A percentile compares a stretch with the other conserved stretches of the same genome.
phyloP scores from a whole-genome alignment of 1,140 invertebrate species.

The Xylocopa sonorina region DNA sequence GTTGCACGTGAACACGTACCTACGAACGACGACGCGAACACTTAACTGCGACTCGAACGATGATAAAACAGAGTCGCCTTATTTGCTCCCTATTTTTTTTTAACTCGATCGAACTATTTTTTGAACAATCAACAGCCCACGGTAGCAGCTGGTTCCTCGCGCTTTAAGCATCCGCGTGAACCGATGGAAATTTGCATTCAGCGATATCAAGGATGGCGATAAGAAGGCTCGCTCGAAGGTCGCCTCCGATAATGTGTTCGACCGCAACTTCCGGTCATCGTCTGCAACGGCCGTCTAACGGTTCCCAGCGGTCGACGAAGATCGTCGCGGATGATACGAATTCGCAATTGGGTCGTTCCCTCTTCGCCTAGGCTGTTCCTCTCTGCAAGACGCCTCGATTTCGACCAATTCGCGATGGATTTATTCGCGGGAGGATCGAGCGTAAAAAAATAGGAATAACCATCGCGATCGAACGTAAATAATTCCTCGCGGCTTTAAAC shows the following conservation, averaged over 20 bases:
- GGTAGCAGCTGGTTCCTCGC: neutral
- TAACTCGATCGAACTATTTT: too few relatives aligned
- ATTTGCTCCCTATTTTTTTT: too few relatives aligned
- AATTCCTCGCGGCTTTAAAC: neutral
- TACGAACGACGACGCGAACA: too few relatives aligned
- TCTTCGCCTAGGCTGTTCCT: neutral
- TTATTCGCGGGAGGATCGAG: too few relatives aligned
- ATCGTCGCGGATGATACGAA: constrained; percentile 42
- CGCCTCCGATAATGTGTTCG: constrained; percentile 27
- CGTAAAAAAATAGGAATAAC: too few relatives aligned
- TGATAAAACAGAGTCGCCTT: neutral
- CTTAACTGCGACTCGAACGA: neutral
- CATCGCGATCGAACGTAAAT: constrained; percentile 6
- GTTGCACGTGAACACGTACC: too few relatives aligned
- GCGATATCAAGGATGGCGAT: constrained; percentile 50
- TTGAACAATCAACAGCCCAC: too few relatives aligned
- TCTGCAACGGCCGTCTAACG: constrained; percentile 26
- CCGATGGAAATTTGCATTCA: neutral
- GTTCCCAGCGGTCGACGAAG: constrained; percentile 21
- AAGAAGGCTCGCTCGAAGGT: constrained; percentile 45
- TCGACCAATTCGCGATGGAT: too few relatives aligned
- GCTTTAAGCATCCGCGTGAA: neutral
- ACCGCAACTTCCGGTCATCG: constrained; percentile 58
- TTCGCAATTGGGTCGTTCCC: constrained; percentile 32
- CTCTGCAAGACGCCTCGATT: neutral